Conservation (phyloP, 2,888 invertebrate genomes). For the Miltochrista miniata region DNA sequence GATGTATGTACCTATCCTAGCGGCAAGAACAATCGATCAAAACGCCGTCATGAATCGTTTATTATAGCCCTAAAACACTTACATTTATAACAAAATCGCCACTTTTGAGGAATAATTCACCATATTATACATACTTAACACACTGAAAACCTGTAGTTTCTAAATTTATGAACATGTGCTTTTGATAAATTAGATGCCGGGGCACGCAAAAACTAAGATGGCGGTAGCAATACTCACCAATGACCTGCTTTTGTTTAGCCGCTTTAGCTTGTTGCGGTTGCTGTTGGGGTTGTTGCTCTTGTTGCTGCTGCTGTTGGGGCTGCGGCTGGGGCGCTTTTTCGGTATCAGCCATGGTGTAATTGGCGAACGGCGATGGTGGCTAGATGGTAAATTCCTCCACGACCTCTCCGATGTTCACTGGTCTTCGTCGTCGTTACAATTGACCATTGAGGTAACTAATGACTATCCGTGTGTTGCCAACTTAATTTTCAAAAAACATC, state of each 20-base stretch:
- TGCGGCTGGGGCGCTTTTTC: conserved; percentile 92
- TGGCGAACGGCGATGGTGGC: conserved; percentile 89
- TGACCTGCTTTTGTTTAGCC: conserved; percentile 93
- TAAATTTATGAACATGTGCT: conserved; percentile 67
- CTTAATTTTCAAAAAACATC: too few species aligned
- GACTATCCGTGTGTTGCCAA: neutral
- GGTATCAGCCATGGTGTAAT: conserved; percentile 98
- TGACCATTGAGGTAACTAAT: conserved; percentile 1
- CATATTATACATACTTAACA: neutral
- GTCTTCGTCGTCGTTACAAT: conserved; percentile 82
- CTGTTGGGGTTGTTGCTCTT: conserved; percentile 86
- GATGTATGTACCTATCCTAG: conserved; percentile 16
- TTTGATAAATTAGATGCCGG: conserved; percentile 61
- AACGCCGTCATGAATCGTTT: conserved; percentile 28
- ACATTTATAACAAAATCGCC: too few species aligned
- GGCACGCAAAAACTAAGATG: conserved; percentile 72
- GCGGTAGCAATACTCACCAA: conserved; percentile 88
- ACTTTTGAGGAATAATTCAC: conserved; percentile 1
- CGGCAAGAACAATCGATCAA: conserved; percentile 67
- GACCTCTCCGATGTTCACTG: conserved; percentile 89
- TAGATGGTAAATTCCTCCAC: conserved; percentile 89
- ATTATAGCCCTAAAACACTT: too few species aligned
- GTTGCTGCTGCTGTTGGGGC: conserved; percentile 85
- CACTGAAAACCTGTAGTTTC: conserved; percentile 17
- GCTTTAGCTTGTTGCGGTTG: conserved; percentile 85